These are phyloP conservation scores for Hylyphantes graminicola DNA, from an alignment of 1,140 invertebrate genomes.

Conservation along the genomic window DNA sequence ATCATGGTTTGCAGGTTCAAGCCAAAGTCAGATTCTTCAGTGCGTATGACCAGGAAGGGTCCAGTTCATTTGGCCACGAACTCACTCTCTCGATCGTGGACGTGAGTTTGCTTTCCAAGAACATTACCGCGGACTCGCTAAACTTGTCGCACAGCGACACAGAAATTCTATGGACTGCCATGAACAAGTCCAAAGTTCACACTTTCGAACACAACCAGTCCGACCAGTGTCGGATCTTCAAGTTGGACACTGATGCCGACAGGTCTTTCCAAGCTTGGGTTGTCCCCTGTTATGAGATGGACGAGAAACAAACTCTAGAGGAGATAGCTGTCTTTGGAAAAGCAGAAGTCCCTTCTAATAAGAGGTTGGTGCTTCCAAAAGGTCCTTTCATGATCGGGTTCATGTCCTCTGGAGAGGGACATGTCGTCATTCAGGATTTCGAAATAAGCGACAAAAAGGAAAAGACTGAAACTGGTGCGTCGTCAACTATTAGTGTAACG, in stretches of 20 bases:
- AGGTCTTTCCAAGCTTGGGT: constrained; percentile 39
- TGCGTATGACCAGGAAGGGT: background rate
- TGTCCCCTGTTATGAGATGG: constrained; percentile 15
- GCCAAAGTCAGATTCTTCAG: constrained; percentile 33
- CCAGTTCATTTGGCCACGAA: background rate
- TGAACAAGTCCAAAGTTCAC: constrained; percentile 28
- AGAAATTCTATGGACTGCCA: constrained; percentile 36
- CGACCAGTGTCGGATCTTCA: constrained; percentile 13
- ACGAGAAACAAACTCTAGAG: background rate
- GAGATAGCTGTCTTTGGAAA: constrained; percentile 10
- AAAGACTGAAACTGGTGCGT: background rate
- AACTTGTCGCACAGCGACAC: constrained; percentile 27
- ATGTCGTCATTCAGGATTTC: constrained; percentile 41
- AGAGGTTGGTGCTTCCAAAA: constrained; percentile 30
- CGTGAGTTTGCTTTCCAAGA: constrained; percentile 42
- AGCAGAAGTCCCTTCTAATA: constrained; percentile 3
- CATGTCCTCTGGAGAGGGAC: constrained; percentile 35
- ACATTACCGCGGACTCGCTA: background rate
- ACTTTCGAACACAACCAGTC: background rate
- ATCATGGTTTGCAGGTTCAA: background rate
- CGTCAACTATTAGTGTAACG: background rate
- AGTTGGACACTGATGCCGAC: constrained; percentile 8
- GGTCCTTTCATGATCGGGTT: constrained; percentile 51
- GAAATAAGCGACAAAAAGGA: constrained; percentile 16
- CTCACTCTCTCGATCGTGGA: constrained; percentile 22